Evolutionary conservation across 2,888 invertebrate genomes (phyloP), one percentile per base, ranked within the genome.

Genomic region (Hypolimnas misippus): DNA sequence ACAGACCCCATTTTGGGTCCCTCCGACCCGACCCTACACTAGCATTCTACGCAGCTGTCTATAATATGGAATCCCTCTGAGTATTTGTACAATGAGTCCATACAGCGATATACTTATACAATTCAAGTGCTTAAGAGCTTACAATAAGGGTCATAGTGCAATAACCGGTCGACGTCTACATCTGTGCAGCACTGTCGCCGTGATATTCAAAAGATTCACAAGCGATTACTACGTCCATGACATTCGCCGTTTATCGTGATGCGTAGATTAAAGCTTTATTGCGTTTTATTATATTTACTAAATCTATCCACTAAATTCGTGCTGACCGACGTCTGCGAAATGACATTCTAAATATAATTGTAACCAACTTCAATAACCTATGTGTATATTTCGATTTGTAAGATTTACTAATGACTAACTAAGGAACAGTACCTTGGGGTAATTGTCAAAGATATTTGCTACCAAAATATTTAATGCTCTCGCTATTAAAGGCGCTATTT

Each of bases 1-100:
- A 62, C 55, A 56, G 63, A 50, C 62, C 68, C 68, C 60, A 66
- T 68, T 61, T 62, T 44, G 59, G 64, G 58, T 62, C 55, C 31
- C 29, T 58, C 55, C 55, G 40, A 65, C 44, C 57, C 57, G 60
- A 61, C 64, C 65, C 62, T 58, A 59, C 49, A 49, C 46, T 46
- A 46, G 58, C 44, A 40, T 62, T 58, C 55, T 38, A 65, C 65
- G 62, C 65, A 65, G 65, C 62, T 65, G 65, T 62, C 65, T 46
- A 58, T 56, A 62, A 65, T 57, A 57, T 57, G 61, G 61, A 61
- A 57, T 61, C 65, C 65, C 65, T 65, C 33, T 62, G 44, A 38
- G 52, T 46, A 52, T 44, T 59, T 38, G 49, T 50, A 61, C 55
- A 50, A 61, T 59, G 16, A 16, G 6, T 25, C 44, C 16, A 62